These are phyloP conservation scores for Pristionchus arcanus DNA, from an alignment of 2,888 invertebrate species.

Conservation along the genomic window DNA sequence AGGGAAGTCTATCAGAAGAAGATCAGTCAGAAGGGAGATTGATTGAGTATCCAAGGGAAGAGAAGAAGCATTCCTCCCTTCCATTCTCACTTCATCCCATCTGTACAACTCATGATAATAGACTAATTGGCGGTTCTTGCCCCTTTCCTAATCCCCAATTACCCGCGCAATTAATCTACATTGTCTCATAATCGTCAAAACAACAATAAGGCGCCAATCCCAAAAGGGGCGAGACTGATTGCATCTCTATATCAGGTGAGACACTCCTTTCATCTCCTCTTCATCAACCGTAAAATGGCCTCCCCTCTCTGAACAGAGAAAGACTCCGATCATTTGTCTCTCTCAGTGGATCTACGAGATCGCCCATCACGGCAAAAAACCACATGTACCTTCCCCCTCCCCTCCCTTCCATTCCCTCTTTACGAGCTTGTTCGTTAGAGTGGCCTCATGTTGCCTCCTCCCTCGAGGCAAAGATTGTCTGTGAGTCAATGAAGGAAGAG, in stretches of 20 bases:
- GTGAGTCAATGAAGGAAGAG: conserved; percentile 37
- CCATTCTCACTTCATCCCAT: not conserved
- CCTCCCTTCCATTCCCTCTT: not conserved
- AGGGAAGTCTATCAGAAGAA: not conserved
- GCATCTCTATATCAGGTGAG: conserved; percentile 26
- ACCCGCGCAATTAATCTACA: conserved; percentile 35
- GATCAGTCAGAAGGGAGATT: conserved; percentile 17
- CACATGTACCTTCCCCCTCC: conserved; percentile 28
- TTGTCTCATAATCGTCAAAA: conserved; percentile 29
- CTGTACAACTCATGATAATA: conserved; percentile 20
- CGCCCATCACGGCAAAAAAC: conserved; percentile 20
- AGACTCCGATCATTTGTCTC: not conserved
- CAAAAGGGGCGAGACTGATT: not conserved
- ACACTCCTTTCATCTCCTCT: conserved; percentile 25
- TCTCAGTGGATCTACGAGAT: not conserved
- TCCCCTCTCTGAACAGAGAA: conserved; percentile 3
- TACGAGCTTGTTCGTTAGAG: conserved; percentile 36
- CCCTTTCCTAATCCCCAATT: conserved; percentile 14
- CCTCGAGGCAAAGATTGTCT: not conserved
- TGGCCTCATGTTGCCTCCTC: not conserved
- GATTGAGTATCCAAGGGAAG: not conserved
- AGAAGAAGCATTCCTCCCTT: not conserved
- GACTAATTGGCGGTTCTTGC: conserved; percentile 9
- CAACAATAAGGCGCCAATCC: not conserved
- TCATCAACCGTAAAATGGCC: conserved; percentile 28